Evolutionary conservation across 2,888 invertebrate genomes (phyloP), one percentile per base, ranked within the genome.

Genomic region (Amiota communis): DNA sequence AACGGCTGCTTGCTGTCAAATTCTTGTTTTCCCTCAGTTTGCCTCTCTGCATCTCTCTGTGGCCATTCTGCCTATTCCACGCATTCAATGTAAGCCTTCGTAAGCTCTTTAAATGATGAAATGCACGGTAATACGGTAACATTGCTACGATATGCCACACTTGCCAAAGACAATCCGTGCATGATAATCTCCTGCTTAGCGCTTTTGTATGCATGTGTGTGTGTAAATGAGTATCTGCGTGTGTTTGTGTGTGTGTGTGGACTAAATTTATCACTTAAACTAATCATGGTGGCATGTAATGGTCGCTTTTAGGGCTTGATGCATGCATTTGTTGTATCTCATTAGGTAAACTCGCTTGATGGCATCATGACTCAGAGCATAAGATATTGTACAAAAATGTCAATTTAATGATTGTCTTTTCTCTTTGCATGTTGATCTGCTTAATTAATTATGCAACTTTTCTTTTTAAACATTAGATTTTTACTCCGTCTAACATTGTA

Each of bases 121-220:
- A 53, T 1, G 36, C 63, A 36, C 36, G 36, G 36, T 36, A 36
- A 36, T 6, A 36, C 36, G 8, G 36, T 36, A 36, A 36, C 36
- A 36, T 36, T 0, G 36, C 36, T 36, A 36, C 36, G 36, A 36
- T 36, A 36, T 36, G 36, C 36, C 46, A 36, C 61, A 36, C 63
- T 36, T n/a, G 63, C 13, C 46, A 63, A 63, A 63, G 63, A 12
- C 63, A 63, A 63, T 63, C 63, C 63, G 63, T 63, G 63, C 63
- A 63, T 63, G 63, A 13, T 63, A 63, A 63, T 63, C 63, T 63
- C 63, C 36, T 36, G 36, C 36, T 36, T 36, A 36, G 36, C 36
- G 53, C 53, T 13, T 23, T 46, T 12, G n/a, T n/a, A 17, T 13
- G 63, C 63, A 63, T 12, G 23, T 23, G 23, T 36, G 23, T 36